Conservation (phyloP, 2,797 vertebrate genomes). For the Huso huso region DNA sequence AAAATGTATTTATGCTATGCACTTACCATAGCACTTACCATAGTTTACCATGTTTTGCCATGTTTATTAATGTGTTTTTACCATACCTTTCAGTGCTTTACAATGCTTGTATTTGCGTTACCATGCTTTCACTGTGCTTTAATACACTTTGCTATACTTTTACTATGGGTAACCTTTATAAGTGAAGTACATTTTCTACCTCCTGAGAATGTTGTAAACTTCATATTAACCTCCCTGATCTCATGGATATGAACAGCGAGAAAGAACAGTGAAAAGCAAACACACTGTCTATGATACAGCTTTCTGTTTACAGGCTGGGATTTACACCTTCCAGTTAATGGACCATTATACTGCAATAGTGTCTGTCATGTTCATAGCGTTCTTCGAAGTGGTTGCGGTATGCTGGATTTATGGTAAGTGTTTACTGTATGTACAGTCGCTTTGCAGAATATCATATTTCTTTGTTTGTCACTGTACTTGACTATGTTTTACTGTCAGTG, state of each 20-base stretch:
- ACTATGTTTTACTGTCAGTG: too few relatives aligned
- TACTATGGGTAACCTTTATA: not conserved
- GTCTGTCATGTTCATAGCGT: constrained; percentile 64
- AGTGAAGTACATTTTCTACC: too few relatives aligned
- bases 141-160: not conserved
- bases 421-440: not conserved
- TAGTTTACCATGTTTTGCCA: too few relatives aligned
- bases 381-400: constrained; percentile 60
- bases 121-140: too few relatives aligned
- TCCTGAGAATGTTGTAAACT: not conserved
- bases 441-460: not conserved
- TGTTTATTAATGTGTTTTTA: too few relatives aligned
- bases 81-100: too few relatives aligned
- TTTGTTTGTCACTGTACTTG: too few relatives aligned
- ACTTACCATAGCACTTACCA: too few relatives aligned
- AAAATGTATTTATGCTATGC: too few relatives aligned
- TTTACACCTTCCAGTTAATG: constrained; percentile 69
- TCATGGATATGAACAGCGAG: too few relatives aligned
- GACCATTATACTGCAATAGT: constrained; percentile 70
- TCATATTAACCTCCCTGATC: not conserved
- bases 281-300: not conserved
- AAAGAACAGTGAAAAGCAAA: too few relatives aligned
- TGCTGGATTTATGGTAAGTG: constrained; percentile 61
- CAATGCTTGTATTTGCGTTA: too few relatives aligned
- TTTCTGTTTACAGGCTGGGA: constrained; percentile 49